These are phyloP conservation scores for Agapornis canus DNA, from an alignment of 2,797 vertebrate species.

Conservation along the genomic window DNA sequence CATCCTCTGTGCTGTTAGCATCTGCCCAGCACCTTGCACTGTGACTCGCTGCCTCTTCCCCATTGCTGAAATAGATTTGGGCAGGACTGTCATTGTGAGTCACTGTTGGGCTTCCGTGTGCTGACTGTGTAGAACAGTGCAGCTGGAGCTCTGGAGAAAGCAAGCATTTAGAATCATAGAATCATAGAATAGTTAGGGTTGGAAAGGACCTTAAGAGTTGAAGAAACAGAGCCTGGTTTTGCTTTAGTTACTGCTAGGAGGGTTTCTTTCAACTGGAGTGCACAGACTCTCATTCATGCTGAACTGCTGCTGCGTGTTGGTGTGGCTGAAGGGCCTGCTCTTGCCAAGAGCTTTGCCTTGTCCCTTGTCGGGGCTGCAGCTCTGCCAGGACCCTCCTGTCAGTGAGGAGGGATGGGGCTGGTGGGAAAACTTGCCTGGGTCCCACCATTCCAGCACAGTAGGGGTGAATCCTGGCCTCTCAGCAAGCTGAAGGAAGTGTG, in stretches of 20 bases:
- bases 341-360: background rate
- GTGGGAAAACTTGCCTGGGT: background rate
- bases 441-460: background rate
- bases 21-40: rapidly evolving
- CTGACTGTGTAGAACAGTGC: background rate
- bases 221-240: background rate
- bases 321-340: background rate
- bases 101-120: background rate
- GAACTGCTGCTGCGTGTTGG: background rate
- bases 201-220: background rate
- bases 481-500: background rate
- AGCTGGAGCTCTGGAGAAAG: background rate
- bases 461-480: background rate
- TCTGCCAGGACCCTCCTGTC: background rate
- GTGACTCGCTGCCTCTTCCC: background rate
- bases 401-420: background rate
- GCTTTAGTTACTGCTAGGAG: background rate
- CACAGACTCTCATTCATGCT: background rate
- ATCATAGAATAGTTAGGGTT: too few species aligned
- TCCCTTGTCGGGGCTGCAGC: background rate
- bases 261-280: background rate
- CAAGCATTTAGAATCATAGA: background rate
- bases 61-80: background rate
- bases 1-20: background rate
- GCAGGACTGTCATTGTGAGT: background rate